These are phyloP conservation scores for Trichogramma pretiosum DNA, from an alignment of 1,140 invertebrate species.

Conservation along the genomic window DNA sequence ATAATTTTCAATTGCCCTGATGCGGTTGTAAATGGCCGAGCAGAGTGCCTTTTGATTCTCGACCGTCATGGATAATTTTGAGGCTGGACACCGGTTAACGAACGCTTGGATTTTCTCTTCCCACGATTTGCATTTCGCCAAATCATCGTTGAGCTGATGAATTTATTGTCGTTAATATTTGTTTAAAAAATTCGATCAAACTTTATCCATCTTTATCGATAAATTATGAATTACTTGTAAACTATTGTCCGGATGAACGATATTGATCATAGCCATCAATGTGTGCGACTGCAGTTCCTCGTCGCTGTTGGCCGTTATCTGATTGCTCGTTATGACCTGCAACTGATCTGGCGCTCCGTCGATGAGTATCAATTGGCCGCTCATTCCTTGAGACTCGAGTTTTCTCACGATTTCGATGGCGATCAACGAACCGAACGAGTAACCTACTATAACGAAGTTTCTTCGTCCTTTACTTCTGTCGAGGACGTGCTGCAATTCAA, in stretches of 20 bases:
- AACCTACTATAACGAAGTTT: slow-evolving; percentile 38
- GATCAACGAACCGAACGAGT: slow-evolving; percentile 41
- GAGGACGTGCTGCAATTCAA: slow-evolving; percentile 30
- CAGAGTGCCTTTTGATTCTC: slow-evolving; percentile 45
- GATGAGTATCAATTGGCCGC: slow-evolving; percentile 35
- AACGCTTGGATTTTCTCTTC: slow-evolving; percentile 35
- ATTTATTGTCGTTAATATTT: background rate
- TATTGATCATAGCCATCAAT: slow-evolving; percentile 26
- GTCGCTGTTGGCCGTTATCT: slow-evolving; percentile 14
- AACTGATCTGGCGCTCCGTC: slow-evolving; percentile 41
- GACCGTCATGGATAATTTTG: background rate
- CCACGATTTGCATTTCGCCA: slow-evolving; percentile 38
- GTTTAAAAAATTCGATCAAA: background rate
- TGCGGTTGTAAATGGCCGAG: slow-evolving; percentile 45
- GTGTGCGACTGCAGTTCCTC: slow-evolving; percentile 29
- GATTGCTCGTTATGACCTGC: slow-evolving; percentile 23
- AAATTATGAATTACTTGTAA: no score
- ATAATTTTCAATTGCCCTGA: slow-evolving; percentile 49
- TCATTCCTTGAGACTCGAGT: slow-evolving; percentile 34
- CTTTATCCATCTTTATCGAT: no score
- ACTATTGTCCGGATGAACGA: slow-evolving; percentile 13
- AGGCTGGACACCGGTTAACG: background rate
- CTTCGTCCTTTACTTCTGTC: slow-evolving; percentile 27
- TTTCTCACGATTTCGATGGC: slow-evolving; percentile 35
- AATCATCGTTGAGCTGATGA: slow-evolving; percentile 21